phyloP scores from a whole-genome alignment of 2,888 invertebrate genomes.

The Anthophora plumipes region DNA sequence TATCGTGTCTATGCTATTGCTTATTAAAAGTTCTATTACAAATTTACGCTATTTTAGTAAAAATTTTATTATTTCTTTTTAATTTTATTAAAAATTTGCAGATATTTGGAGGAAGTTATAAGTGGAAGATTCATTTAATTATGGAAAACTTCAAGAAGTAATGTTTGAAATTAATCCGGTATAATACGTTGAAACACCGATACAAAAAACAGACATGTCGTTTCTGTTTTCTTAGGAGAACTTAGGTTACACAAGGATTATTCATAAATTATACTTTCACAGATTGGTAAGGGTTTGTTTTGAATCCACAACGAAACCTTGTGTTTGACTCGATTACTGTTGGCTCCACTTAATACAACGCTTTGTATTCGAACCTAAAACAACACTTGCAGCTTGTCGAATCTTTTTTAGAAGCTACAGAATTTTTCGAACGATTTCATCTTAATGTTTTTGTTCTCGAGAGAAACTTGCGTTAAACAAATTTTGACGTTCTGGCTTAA shows the following conservation, averaged over 20 bases:
- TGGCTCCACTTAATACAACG: conserved; percentile 55
- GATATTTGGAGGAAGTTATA: too few species aligned
- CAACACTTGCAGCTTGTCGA: conserved; percentile 72
- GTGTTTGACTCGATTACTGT: conserved; percentile 48
- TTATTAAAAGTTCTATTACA: too few species aligned
- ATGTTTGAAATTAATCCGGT: not conserved
- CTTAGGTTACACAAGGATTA: conserved; percentile 16
- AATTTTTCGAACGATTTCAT: conserved; percentile 58
- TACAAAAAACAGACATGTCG: not conserved
- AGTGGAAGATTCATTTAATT: not conserved
- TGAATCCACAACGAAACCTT: conserved; percentile 46
- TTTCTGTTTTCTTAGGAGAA: not conserved
- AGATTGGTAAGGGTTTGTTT: conserved; percentile 60
- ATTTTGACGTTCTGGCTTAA: not conserved
- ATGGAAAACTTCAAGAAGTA: too few species aligned
- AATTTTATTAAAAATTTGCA: not conserved
- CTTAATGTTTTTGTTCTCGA: not conserved
- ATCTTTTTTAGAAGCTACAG: conserved; percentile 45
- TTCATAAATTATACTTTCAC: conserved; percentile 29
- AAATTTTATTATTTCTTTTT: not conserved
- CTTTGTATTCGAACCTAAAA: conserved; percentile 70
- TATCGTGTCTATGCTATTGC: too few species aligned
- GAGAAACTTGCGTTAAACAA: not conserved
- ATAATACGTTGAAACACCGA: not conserved
- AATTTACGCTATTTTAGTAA: too few species aligned